Conservation (phyloP, 2,888 invertebrate genomes). For the Eupeodes latifasciatus region DNA sequence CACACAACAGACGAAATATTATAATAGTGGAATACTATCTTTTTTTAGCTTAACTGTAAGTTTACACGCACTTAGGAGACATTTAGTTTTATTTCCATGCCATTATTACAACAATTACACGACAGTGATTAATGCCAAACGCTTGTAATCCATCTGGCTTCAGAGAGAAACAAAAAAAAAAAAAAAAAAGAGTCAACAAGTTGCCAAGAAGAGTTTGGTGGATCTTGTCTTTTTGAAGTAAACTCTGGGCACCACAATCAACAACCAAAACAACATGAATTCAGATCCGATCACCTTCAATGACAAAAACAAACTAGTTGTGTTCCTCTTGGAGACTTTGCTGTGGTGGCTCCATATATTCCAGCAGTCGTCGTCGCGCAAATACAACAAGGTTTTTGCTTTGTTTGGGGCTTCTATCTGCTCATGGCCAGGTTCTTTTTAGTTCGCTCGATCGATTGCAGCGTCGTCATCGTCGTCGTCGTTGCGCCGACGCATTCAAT, state of each 20-base stretch:
- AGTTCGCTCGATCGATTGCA: slow-evolving; percentile 50
- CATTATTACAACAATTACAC: slow-evolving; percentile 60
- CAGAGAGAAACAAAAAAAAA: not conserved
- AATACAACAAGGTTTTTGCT: slow-evolving; percentile 5
- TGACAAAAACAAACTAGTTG: slow-evolving; percentile 73
- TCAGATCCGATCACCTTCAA: slow-evolving; percentile 67
- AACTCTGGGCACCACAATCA: slow-evolving; percentile 26
- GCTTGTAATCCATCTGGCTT: slow-evolving; percentile 69
- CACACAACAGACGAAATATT: slow-evolving; percentile 34
- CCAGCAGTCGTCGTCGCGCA: not conserved
- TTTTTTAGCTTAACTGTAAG: not conserved
- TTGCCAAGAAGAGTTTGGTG: slow-evolving; percentile 7
- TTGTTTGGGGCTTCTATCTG: not conserved
- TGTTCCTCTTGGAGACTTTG: slow-evolving; percentile 28
- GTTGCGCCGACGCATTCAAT: slow-evolving; percentile 50
- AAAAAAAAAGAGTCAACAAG: slow-evolving; percentile 45
- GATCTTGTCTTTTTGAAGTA: slow-evolving; percentile 33
- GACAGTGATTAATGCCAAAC: slow-evolving; percentile 73
- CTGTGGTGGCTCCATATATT: not conserved
- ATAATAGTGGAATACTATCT: slow-evolving; percentile 31
- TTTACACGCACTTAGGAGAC: slow-evolving; percentile 65
- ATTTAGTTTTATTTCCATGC: slow-evolving; percentile 40
- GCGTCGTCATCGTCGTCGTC: not conserved
- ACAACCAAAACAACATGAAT: not conserved
- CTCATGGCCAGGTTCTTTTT: slow-evolving; percentile 53